These are phyloP conservation scores for Ceyx margarethae DNA, from an alignment of 2,113 vertebrate genomes.

Conservation along the genomic window DNA sequence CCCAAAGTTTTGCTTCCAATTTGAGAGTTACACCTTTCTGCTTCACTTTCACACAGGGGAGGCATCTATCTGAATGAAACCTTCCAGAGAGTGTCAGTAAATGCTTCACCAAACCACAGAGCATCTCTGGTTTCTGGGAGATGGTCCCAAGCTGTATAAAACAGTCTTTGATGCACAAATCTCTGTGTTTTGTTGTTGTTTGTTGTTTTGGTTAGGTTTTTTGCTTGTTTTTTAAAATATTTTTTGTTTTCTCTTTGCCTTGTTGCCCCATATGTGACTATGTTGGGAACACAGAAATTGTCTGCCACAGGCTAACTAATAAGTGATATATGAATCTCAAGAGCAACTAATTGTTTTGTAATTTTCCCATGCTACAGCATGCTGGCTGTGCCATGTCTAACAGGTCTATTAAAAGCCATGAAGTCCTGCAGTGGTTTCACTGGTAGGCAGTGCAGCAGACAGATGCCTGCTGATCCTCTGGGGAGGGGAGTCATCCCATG, in stretches of 20 bases:
- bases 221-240: no score
- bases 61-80: background rate
- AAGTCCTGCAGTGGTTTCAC: background rate
- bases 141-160: background rate
- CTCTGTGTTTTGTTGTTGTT: no score
- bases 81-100: background rate
- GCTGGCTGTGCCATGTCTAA: background rate
- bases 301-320: background rate
- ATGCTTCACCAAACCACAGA: background rate
- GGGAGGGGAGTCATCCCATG: accelerated
- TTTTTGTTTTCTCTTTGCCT: background rate
- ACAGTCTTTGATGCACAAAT: background rate
- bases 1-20: background rate
- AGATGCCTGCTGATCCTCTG: background rate
- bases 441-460: background rate
- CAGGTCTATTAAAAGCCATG: background rate
- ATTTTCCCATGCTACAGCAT: background rate
- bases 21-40: background rate
- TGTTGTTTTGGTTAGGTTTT: no score
- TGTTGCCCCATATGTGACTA: background rate
- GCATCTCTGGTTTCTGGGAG: background rate
- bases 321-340: background rate
- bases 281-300: background rate
- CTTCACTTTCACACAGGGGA: background rate
- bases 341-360: background rate